Conservation (phyloP, 2,113 vertebrate species). For the Toxostoma redivivum region DNA sequence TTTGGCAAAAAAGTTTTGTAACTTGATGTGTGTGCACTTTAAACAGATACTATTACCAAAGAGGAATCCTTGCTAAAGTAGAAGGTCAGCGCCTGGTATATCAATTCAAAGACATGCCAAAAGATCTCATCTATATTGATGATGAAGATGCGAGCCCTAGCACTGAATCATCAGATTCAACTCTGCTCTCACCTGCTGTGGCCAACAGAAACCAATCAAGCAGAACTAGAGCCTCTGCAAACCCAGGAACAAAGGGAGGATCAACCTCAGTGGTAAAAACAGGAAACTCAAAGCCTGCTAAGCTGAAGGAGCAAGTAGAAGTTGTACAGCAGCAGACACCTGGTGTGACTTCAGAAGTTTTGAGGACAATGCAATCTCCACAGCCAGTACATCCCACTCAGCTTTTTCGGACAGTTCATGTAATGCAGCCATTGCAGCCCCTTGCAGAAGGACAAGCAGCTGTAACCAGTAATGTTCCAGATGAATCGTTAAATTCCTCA, state of each 20-base stretch:
- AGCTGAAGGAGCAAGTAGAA: conserved; percentile 74
- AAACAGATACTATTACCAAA: conserved; percentile 96
- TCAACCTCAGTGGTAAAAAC: conserved; percentile 69
- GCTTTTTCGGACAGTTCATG: conserved; percentile 89
- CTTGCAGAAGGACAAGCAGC: conserved; percentile 77
- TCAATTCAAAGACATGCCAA: conserved; percentile 96
- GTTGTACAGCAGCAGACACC: conserved; percentile 81
- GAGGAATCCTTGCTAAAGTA: conserved; percentile 97
- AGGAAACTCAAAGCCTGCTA: conserved; percentile 70
- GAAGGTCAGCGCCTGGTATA: conserved; percentile 97
- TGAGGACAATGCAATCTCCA: conserved; percentile 85
- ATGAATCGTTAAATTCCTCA: conserved; percentile 62
- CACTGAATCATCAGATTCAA: conserved; percentile 73
- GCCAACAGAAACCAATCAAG: conserved; percentile 67
- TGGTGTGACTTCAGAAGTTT: conserved; percentile 82
- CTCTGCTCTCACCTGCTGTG: conserved; percentile 63
- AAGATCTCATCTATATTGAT: conserved; percentile 91
- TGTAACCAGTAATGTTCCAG: conserved; percentile 54
- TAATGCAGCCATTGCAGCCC: conserved; percentile 83
- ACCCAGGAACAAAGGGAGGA: conserved; percentile 63
- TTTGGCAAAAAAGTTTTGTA: not conserved
- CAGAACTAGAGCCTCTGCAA: conserved; percentile 67
- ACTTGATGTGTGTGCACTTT: not conserved
- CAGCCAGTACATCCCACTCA: conserved; percentile 83
- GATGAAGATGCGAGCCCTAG: conserved; percentile 83